phyloP scores from a whole-genome alignment of 2,797 vertebrate species.

The Borostomias antarcticus region DNA sequence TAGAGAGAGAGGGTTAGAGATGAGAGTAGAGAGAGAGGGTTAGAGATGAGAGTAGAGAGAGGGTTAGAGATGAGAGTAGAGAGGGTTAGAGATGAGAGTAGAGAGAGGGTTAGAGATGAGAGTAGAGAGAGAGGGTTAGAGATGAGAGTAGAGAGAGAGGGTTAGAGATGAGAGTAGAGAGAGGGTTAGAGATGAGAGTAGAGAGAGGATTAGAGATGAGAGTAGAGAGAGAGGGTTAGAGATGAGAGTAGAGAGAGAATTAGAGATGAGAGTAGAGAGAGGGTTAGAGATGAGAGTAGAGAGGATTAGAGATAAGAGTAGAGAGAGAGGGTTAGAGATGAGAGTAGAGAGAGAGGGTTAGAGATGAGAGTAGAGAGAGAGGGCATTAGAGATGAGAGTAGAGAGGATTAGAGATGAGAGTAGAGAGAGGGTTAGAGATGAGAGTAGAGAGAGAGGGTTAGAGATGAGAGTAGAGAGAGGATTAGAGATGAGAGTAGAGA shows the following conservation, averaged over 20 bases:
- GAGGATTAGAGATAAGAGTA: not conserved
- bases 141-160: not conserved
- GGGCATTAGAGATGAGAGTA: not conserved
- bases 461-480: constrained; percentile 4
- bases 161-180: not conserved
- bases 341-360: not conserved
- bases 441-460: not conserved
- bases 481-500: not conserved
- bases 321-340: constrained; percentile 6
- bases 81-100: not conserved
- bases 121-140: not conserved
- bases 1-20: not conserved
- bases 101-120: not conserved
- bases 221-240: constrained; percentile 12
- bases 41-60: too few species aligned
- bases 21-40: not conserved
- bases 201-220: not conserved
- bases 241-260: not conserved
- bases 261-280: not conserved
- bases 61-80: not conserved
- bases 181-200: constrained; percentile 2
- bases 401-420: not conserved
- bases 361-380: constrained; percentile 7
- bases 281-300: not conserved
- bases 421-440: constrained; percentile 4